Evolutionary conservation across 1,140 invertebrate genomes (phyloP).

Genomic region (Meloidogyne exigua): DNA sequence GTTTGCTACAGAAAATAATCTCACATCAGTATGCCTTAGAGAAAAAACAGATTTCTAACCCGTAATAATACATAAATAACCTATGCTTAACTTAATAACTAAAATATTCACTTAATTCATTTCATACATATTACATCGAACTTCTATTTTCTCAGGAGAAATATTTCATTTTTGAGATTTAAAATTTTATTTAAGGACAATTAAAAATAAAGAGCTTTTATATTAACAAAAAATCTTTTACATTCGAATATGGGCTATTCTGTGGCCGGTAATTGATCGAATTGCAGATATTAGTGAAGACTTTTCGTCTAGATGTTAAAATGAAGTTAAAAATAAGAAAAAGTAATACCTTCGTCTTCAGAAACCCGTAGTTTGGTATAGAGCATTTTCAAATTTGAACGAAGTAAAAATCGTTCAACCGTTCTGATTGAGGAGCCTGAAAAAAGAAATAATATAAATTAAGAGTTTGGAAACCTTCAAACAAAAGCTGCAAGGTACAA

Average conservation of each 20-base stretch:
- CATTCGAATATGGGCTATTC: conserved; percentile 33
- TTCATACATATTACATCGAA: background rate
- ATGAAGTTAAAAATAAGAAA: conserved; percentile 10
- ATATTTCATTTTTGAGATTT: background rate
- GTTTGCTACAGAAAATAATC: background rate
- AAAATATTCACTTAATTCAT: no score
- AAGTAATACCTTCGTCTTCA: conserved; percentile 15
- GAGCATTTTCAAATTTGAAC: conserved; percentile 21
- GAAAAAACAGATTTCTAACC: no score
- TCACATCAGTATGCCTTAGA: no score
- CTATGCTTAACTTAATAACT: no score
- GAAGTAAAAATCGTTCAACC: conserved; percentile 21
- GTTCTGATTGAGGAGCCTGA: conserved; percentile 37
- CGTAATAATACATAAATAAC: no score
- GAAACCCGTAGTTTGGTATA: conserved; percentile 17
- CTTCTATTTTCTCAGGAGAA: background rate
- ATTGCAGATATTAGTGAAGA: conserved; percentile 19
- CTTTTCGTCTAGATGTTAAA: conserved; percentile 26
- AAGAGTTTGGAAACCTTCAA: conserved; percentile 20
- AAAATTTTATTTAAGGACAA: background rate
- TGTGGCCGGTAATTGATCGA: conserved; percentile 30
- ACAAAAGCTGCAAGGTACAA: conserved; percentile 5
- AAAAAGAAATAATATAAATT: background rate
- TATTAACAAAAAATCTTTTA: background rate
- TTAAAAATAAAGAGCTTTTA: conserved; percentile 13